phyloP scores from a whole-genome alignment of 1,140 invertebrate genomes.

The Musca domestica region DNA sequence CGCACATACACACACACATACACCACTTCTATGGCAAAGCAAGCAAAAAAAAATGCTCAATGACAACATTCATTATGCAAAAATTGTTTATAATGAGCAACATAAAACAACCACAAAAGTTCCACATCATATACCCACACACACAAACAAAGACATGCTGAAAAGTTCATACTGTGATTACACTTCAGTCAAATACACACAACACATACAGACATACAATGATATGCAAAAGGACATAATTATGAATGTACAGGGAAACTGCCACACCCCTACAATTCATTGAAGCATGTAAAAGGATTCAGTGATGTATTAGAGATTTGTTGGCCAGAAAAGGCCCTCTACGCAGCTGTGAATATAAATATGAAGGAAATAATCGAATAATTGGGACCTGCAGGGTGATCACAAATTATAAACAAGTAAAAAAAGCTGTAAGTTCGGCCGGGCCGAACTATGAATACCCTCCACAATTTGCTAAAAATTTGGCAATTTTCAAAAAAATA shows the following conservation, averaged over 20 bases:
- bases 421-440: too few relatives aligned
- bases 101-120: slow-evolving; percentile 9
- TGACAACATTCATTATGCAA: slow-evolving; percentile 22
- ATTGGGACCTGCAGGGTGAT: too few relatives aligned
- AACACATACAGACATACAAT: not conserved
- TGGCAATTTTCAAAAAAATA: too few relatives aligned
- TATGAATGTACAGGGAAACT: not conserved
- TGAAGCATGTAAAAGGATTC: too few relatives aligned
- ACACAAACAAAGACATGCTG: not conserved
- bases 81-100: slow-evolving; percentile 19
- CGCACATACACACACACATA: not conserved
- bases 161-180: not conserved
- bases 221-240: slow-evolving; percentile 14
- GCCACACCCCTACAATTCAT: slow-evolving; percentile 12
- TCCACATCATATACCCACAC: not conserved
- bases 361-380: too few relatives aligned
- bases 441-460: too few relatives aligned
- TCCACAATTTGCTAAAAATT: too few relatives aligned
- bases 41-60: slow-evolving; percentile 12
- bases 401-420: too few relatives aligned
- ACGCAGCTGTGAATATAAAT: too few relatives aligned
- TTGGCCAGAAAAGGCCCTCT: too few relatives aligned
- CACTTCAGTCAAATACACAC: not conserved
- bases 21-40: too few relatives aligned
- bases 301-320: too few relatives aligned